Percentiles rank a stretch among this genome's conserved stretches.
Conservation (phyloP, 2,888 invertebrate species). For the Empis livida region DNA sequence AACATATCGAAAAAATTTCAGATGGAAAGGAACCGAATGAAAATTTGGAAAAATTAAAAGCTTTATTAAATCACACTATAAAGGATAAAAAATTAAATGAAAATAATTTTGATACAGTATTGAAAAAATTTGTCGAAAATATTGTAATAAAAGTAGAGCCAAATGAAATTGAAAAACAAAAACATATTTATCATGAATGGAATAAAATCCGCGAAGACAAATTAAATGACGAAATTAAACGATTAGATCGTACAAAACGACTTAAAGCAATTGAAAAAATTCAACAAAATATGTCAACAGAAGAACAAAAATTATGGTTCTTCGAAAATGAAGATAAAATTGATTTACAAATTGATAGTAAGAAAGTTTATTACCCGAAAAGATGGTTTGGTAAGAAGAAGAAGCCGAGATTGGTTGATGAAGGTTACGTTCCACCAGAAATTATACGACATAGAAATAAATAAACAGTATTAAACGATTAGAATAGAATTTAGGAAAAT, state of each 20-base stretch:
- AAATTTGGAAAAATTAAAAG: constrained; percentile 29
- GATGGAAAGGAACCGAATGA: constrained; percentile 17
- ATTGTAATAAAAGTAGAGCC: constrained; percentile 26
- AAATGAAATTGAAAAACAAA: constrained; percentile 33
- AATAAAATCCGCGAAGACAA: constrained; percentile 41
- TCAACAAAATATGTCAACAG: constrained; percentile 36
- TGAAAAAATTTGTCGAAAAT: constrained; percentile 23
- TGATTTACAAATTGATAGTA: constrained; percentile 55
- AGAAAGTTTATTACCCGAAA: constrained; percentile 37
- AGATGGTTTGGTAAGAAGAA: constrained; percentile 39
- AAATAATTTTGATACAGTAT: constrained; percentile 17
- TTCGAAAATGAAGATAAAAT: constrained; percentile 69
- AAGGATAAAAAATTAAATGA: constrained; percentile 21
- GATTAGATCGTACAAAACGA: constrained; percentile 37
- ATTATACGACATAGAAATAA: constrained; percentile 27
- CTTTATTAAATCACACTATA: constrained; percentile 30
- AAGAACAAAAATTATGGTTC: constrained; percentile 60
- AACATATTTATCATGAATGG: constrained; percentile 45
- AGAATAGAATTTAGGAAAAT: too few species aligned
- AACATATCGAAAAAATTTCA: constrained; percentile 8
- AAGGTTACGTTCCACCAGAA: constrained; percentile 61
- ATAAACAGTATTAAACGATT: not conserved
- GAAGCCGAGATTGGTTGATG: constrained; percentile 39
- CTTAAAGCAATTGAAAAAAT: constrained; percentile 43
- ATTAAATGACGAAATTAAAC: constrained; percentile 45